Percentiles rank a stretch among this genome's conserved stretches.
Evolutionary conservation across 2,113 vertebrate species (phyloP).

Genomic region (Damaliscus lunatus): DNA sequence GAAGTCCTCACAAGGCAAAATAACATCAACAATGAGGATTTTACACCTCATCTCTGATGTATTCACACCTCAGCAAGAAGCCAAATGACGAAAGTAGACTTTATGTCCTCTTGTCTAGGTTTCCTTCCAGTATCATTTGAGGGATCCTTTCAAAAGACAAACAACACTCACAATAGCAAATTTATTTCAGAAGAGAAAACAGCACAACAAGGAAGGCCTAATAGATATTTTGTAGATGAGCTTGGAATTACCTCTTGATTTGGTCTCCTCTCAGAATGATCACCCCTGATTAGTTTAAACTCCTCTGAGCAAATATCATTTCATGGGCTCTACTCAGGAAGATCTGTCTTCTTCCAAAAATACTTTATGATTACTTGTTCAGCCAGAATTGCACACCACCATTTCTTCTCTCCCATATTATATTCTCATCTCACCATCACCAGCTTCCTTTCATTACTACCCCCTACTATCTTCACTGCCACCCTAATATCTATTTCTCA

Average conservation of each 20-base stretch:
- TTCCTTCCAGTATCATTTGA: background rate
- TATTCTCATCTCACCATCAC: background rate
- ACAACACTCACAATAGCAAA: background rate
- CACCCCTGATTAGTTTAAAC: background rate
- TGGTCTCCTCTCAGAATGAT: background rate
- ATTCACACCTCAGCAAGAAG: constrained; percentile 62
- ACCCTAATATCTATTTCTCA: background rate
- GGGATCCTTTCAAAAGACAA: constrained; percentile 16
- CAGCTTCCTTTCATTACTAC: background rate
- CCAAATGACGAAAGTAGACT: background rate
- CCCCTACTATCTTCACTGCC: background rate
- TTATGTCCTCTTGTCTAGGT: constrained; percentile 9
- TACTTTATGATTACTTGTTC: background rate
- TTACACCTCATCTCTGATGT: constrained; percentile 38
- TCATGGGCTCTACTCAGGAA: background rate
- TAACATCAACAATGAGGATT: background rate
- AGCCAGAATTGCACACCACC: background rate
- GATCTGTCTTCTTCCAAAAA: background rate
- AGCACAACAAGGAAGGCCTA: background rate
- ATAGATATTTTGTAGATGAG: background rate
- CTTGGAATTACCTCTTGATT: background rate
- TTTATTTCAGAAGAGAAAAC: background rate
- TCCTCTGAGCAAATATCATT: background rate
- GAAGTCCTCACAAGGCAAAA: constrained; percentile 18
- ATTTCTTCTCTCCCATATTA: background rate